phyloP scores from a whole-genome alignment of 1,140 invertebrate species.

The Euura lappo region DNA sequence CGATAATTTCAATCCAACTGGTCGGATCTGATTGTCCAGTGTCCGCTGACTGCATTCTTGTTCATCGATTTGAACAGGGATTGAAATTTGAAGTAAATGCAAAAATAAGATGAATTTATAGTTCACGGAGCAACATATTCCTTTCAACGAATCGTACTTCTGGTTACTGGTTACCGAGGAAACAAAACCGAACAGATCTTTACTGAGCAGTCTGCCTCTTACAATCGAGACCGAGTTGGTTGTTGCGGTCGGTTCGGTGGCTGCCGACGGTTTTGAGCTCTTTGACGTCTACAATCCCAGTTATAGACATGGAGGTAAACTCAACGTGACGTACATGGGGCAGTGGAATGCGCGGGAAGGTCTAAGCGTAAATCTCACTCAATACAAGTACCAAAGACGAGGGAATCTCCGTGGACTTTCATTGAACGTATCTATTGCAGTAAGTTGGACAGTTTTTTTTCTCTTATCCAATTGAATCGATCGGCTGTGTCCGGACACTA shows the following conservation, averaged over 20 bases:
- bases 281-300: slow-evolving; percentile 58
- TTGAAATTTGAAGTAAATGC: neutral
- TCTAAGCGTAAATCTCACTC: slow-evolving; percentile 43
- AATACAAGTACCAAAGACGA: slow-evolving; percentile 56
- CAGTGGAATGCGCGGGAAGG: slow-evolving; percentile 46
- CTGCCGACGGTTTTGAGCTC: slow-evolving; percentile 27
- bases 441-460: slow-evolving; percentile 36
- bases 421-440: slow-evolving; percentile 60
- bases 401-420: slow-evolving; percentile 58
- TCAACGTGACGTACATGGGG: slow-evolving; percentile 60
- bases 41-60: too few relatives aligned
- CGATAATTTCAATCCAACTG: too few relatives aligned
- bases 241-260: slow-evolving; percentile 23
- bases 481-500: neutral
- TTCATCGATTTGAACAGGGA: neutral
- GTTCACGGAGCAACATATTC: slow-evolving; percentile 28
- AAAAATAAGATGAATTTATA: slow-evolving; percentile 11
- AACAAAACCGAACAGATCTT: slow-evolving; percentile 20
- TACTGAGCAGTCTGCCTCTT: slow-evolving; percentile 34
- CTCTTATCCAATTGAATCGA: neutral
- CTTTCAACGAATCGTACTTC: slow-evolving; percentile 43
- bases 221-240: slow-evolving; percentile 42
- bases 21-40: too few relatives aligned
- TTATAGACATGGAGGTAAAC: slow-evolving; percentile 57
- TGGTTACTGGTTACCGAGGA: slow-evolving; percentile 37